These are phyloP conservation scores for Cirrhinus mrigala DNA, from an alignment of 2,797 vertebrate genomes.

Conservation along the genomic window DNA sequence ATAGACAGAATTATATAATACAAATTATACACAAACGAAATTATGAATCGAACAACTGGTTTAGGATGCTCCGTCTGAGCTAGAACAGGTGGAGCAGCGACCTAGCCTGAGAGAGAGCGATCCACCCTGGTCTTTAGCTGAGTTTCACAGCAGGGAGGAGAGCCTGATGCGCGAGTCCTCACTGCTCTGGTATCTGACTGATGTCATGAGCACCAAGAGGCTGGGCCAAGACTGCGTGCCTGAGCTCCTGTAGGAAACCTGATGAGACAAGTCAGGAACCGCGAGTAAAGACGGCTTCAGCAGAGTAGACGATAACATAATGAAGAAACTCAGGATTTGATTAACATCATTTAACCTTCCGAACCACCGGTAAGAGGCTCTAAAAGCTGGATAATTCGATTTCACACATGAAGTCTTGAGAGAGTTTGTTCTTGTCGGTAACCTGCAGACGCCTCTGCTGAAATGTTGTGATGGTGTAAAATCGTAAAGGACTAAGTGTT, in stretches of 20 bases:
- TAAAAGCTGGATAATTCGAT: slow-evolving; percentile 40
- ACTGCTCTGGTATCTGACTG: slow-evolving; percentile 66
- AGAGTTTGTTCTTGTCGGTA: slow-evolving; percentile 12
- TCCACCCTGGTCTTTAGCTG: slow-evolving; percentile 17
- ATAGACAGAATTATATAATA: background rate
- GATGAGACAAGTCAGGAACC: slow-evolving; percentile 76
- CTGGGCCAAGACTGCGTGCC: slow-evolving; percentile 59
- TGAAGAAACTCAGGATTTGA: slow-evolving; percentile 36
- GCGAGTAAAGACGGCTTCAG: slow-evolving; percentile 39
- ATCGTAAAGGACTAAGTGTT: background rate
- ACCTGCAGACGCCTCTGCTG: background rate
- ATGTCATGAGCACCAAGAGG: slow-evolving; percentile 70
- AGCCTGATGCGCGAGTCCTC: background rate
- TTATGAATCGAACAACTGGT: background rate
- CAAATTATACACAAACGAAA: background rate
- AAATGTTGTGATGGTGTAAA: background rate
- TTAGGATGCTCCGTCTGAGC: background rate
- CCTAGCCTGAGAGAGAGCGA: slow-evolving; percentile 13
- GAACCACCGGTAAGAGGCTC: slow-evolving; percentile 33
- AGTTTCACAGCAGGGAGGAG: background rate
- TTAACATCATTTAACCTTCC: slow-evolving; percentile 28
- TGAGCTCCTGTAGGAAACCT: slow-evolving; percentile 70
- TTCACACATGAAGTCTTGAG: slow-evolving; percentile 11
- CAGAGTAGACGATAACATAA: slow-evolving; percentile 22
- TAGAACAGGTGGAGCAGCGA: slow-evolving; percentile 14